phyloP scores from a whole-genome alignment of 2,797 vertebrate species.

The Typhlichthys subterraneus region DNA sequence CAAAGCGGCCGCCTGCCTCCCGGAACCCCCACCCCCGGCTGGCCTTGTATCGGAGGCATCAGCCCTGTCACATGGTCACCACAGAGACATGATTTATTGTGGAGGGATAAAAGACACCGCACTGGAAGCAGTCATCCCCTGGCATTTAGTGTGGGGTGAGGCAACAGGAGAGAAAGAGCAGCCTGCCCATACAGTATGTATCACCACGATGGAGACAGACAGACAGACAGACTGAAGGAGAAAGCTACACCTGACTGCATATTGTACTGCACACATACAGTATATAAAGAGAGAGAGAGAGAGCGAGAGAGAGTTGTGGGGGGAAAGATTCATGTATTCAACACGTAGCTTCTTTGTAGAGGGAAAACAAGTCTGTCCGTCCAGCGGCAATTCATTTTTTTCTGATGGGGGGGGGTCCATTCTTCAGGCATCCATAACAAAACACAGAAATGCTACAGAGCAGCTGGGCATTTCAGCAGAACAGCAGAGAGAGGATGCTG shows the following conservation, averaged over 20 bases:
- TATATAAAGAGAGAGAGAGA: constrained; percentile 52
- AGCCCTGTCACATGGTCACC: constrained; percentile 45
- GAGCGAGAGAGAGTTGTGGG: constrained; percentile 42
- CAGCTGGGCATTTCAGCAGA: constrained; percentile 50
- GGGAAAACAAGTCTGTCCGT: constrained; percentile 52
- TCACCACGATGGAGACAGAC: background rate
- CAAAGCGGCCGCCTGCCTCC: constrained; percentile 43
- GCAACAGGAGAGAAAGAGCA: constrained; percentile 39
- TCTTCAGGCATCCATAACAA: constrained; percentile 60
- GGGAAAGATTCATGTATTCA: constrained; percentile 28
- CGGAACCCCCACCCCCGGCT: constrained; percentile 36
- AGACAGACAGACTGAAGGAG: background rate
- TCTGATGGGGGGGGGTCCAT: constrained; percentile 26
- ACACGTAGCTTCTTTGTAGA: constrained; percentile 49
- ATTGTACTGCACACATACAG: background rate
- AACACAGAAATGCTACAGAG: constrained; percentile 52
- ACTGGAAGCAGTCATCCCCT: constrained; percentile 48
- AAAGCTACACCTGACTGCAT: background rate
- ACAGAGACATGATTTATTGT: constrained; percentile 66
- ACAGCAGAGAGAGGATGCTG: constrained; percentile 5
- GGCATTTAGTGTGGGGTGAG: constrained; percentile 62
- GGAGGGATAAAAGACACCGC: constrained; percentile 61
- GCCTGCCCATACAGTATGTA: constrained; percentile 18
- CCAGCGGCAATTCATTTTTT: constrained; percentile 12
- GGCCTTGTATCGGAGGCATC: constrained; percentile 39